These are phyloP conservation scores for Dermatophagoides farinae DNA, from an alignment of 1,140 invertebrate species.

Conservation along the genomic window DNA sequence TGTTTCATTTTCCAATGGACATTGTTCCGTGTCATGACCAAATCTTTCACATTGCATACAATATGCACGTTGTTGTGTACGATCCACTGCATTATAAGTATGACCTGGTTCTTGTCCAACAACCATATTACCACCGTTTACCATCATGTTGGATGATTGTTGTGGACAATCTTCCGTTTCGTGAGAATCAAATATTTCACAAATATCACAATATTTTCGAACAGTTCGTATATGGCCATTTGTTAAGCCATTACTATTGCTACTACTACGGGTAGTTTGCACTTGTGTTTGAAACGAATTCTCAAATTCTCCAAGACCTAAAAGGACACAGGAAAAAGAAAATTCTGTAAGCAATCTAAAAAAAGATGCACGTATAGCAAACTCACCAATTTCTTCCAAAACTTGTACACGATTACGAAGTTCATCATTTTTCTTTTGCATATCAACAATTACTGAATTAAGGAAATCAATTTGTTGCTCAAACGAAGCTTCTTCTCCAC, in stretches of 20 bases:
- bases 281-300: not conserved
- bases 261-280: not conserved
- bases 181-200: conserved; percentile 83
- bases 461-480: conserved; percentile 68
- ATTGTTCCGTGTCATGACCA: conserved; percentile 52
- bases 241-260: not conserved
- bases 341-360: not conserved
- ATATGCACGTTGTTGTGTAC: conserved; percentile 46
- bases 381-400: conserved; percentile 37
- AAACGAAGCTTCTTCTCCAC: conserved; percentile 41
- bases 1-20: conserved; percentile 57
- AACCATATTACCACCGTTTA: not conserved
- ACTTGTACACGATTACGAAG: conserved; percentile 52
- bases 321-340: not conserved
- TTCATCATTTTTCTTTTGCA: conserved; percentile 75
- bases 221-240: conserved; percentile 30
- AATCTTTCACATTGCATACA: conserved; percentile 81
- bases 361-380: not conserved
- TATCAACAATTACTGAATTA: conserved; percentile 86
- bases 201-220: conserved; percentile 87
- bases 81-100: conserved; percentile 29
- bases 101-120: conserved; percentile 24
- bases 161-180: conserved; percentile 89
- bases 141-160: conserved; percentile 36
- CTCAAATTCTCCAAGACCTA: conserved; percentile 7